Evolutionary conservation across 2,797 vertebrate genomes (phyloP), one percentile per base, ranked within the genome.

Genomic region (Ceyx erithaca): DNA sequence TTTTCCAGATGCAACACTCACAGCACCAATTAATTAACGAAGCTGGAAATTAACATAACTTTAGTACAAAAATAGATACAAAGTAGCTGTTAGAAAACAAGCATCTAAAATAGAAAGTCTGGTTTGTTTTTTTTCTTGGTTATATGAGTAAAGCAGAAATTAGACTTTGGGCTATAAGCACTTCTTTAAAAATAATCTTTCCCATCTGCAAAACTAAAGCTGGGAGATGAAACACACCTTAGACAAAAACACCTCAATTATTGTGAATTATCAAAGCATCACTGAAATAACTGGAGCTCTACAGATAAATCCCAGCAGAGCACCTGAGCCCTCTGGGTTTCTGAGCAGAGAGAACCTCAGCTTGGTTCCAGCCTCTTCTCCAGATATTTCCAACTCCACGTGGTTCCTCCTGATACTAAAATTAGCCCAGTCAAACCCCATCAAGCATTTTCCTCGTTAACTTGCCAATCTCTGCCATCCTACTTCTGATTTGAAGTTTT

Each of bases 11-110:
- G 25, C 25, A 69, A 57, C 18, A 52, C 18, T 91, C 26, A 30
- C 51, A 41, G 30, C 18, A 90, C 25, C 49, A 85, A 80, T 85
- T 94, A 92, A 85, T 89, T 93, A 92, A 94, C 52, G 72, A 94
- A 77, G 13, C 22, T 93, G 58, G 46, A 89, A 87, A 89, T 89
- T 62, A 83, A 40, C 14, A 52, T 70, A 87, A 52, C 26, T 92
- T 75, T 49, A 82, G 43, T 59, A 72, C 46, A 87, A 81, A 92
- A 87, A 62, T 82, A 94, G 88, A 69, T 62, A 54, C 61, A 77
- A 78, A 64, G n/a, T 41, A 88, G 21, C 30, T 85, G 48, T 58
- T 77, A 75, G 69, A 92, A 75, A 26, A 77, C 21, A 75, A 70
- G 12, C 13, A 68, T 57, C 35, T 75, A 58, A 88, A 89, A 45